A percentile compares a stretch with the other conserved stretches of the same genome.
phyloP scores from a whole-genome alignment of 2,797 vertebrate genomes.

The Enteromius paludinosus region DNA sequence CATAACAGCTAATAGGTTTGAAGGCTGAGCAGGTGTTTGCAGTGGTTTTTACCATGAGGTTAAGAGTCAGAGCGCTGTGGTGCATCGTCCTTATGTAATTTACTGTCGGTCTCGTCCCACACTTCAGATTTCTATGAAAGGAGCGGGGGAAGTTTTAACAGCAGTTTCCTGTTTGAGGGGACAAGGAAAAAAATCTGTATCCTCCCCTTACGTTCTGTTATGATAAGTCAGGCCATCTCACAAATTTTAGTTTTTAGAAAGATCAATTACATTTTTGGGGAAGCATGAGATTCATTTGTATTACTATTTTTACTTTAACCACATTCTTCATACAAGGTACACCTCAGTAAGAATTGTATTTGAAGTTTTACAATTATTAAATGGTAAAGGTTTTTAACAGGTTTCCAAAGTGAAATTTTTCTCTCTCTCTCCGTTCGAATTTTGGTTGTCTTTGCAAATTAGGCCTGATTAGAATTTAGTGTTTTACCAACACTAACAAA shows the following conservation, averaged over 20 bases:
- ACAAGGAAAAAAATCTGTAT: constrained; percentile 79
- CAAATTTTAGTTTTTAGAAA: not conserved
- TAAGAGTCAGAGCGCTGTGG: constrained; percentile 32
- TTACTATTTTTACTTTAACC: not conserved
- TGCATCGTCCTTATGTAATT: constrained; percentile 51
- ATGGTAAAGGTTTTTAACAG: not conserved
- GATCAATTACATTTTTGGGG: not conserved
- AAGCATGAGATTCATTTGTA: not conserved
- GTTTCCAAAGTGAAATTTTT: not conserved
- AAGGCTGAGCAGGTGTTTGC: constrained; percentile 2
- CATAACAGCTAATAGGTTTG: not conserved
- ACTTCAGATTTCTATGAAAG: constrained; percentile 60
- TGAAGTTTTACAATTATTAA: not conserved
- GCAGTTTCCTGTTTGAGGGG: constrained; percentile 79
- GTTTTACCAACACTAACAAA: not conserved
- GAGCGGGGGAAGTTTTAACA: constrained; percentile 63
- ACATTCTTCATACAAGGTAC: not conserved
- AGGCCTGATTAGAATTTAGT: not conserved
- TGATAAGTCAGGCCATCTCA: constrained; percentile 5
- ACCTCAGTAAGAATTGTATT: not conserved
- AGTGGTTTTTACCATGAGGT: not conserved
- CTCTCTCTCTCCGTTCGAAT: not conserved
- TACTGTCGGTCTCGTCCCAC: constrained; percentile 53
- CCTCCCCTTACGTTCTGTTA: constrained; percentile 73
- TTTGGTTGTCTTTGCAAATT: not conserved